phyloP scores from a whole-genome alignment of 2,797 vertebrate genomes.

The Danio kyathit region DNA sequence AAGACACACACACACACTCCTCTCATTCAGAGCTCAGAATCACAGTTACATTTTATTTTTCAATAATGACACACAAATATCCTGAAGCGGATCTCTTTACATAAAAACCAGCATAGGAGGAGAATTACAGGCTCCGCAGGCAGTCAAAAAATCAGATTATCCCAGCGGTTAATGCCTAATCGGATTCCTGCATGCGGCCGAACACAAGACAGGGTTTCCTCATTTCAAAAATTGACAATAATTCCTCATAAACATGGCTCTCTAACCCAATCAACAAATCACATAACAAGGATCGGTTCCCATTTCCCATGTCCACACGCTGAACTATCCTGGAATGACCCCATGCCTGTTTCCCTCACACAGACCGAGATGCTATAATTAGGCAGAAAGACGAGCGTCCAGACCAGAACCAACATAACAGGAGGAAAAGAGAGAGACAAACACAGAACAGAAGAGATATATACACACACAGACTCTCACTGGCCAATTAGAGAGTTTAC shows the following conservation, averaged over 20 bases:
- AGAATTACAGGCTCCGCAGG: slow-evolving; percentile 1
- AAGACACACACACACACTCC: neutral
- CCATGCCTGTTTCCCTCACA: neutral
- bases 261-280: neutral
- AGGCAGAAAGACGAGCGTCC: neutral
- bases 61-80: slow-evolving; percentile 22
- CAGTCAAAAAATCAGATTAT: neutral
- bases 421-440: neutral
- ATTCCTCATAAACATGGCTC: slow-evolving; percentile 20
- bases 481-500: slow-evolving; percentile 6
- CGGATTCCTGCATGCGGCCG: neutral
- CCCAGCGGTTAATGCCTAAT: neutral
- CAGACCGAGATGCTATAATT: slow-evolving; percentile 14
- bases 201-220: slow-evolving; percentile 20
- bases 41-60: neutral
- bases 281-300: neutral
- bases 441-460: neutral
- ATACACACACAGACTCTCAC: neutral
- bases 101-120: slow-evolving; percentile 11
- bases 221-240: slow-evolving; percentile 26
- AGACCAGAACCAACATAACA: neutral
- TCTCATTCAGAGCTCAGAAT: neutral
- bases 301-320: slow-evolving; percentile 3
- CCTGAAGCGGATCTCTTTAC: neutral
- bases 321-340: neutral